These are phyloP conservation scores for Potorous gilbertii DNA, from an alignment of 2,797 vertebrate species.

Conservation along the genomic window DNA sequence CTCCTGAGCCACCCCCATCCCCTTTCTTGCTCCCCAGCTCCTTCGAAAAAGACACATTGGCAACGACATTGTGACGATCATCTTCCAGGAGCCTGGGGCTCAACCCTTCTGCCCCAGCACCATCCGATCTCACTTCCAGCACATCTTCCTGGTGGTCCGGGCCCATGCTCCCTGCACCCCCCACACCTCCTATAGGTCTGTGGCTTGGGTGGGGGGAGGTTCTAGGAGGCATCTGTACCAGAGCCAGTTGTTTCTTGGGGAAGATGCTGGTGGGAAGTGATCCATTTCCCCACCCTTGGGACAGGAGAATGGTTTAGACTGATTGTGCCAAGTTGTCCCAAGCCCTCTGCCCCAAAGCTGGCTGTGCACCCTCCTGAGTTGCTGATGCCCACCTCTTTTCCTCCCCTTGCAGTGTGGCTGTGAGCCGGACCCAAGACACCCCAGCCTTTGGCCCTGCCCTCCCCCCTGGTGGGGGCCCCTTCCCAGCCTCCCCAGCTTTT, in stretches of 20 bases:
- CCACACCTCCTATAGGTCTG: conserved; percentile 91
- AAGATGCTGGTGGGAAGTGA: too few relatives aligned
- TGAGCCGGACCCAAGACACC: conserved; percentile 95
- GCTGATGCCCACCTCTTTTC: neutral
- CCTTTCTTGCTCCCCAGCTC: conserved; percentile 83
- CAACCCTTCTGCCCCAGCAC: conserved; percentile 93
- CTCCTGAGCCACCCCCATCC: neutral
- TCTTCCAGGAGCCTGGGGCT: conserved; percentile 95
- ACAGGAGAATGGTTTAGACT: too few relatives aligned
- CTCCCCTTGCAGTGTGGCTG: conserved; percentile 87
- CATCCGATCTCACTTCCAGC: conserved; percentile 96
- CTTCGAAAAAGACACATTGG: conserved; percentile 96
- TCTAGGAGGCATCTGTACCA: neutral
- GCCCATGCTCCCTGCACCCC: conserved; percentile 89
- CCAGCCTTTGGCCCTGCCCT: conserved; percentile 93
- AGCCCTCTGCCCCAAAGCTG: neutral
- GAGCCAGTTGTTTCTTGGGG: neutral
- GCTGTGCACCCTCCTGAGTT: neutral
- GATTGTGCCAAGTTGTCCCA: neutral
- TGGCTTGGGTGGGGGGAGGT: too few relatives aligned
- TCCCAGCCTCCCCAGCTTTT: conserved; percentile 88
- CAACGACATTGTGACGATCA: conserved; percentile 95
- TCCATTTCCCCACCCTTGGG: neutral
- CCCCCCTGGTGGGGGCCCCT: conserved; percentile 88
- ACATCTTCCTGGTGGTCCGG: conserved; percentile 93